A percentile compares a stretch with the other conserved stretches of the same genome.
Evolutionary conservation across 2,113 vertebrate species (phyloP).

Genomic region (Fulmarus glacialis): DNA sequence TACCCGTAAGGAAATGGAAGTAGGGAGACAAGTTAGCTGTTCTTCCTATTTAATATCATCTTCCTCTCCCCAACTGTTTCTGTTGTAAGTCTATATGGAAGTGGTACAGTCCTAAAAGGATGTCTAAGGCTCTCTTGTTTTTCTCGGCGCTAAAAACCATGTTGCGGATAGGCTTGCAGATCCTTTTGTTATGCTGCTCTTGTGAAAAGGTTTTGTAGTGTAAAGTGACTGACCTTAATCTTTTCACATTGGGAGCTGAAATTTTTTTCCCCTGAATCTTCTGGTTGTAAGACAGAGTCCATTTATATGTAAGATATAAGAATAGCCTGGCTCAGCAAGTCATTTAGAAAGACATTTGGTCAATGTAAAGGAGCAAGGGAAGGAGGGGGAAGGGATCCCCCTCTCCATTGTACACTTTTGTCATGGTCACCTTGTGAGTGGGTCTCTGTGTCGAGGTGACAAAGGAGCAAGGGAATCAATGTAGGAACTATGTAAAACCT

Average conservation of each 20-base stretch:
- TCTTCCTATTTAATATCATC: neutral
- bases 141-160: neutral
- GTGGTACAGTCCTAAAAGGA: neutral
- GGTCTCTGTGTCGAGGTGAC: conserved; percentile 30
- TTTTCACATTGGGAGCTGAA: conserved; percentile 48
- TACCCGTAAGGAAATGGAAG: neutral
- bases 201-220: conserved; percentile 53
- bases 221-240: conserved; percentile 56
- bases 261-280: conserved; percentile 38
- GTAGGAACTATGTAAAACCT: conserved; percentile 51
- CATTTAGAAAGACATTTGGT: conserved; percentile 69
- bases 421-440: conserved; percentile 60
- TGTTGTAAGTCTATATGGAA: neutral
- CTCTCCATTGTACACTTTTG: conserved; percentile 45
- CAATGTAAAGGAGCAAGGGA: conserved; percentile 41
- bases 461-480: conserved; percentile 43
- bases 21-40: neutral
- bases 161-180: neutral
- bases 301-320: conserved; percentile 66
- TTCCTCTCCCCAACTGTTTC: neutral
- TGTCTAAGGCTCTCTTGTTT: neutral
- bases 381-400: conserved; percentile 36
- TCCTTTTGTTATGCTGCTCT: conserved; percentile 40
- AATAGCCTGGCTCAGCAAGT: conserved; percentile 67
- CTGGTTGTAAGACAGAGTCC: conserved; percentile 42